Conservation (phyloP, 2,113 vertebrate species). For the Grammomys surdaster region DNA sequence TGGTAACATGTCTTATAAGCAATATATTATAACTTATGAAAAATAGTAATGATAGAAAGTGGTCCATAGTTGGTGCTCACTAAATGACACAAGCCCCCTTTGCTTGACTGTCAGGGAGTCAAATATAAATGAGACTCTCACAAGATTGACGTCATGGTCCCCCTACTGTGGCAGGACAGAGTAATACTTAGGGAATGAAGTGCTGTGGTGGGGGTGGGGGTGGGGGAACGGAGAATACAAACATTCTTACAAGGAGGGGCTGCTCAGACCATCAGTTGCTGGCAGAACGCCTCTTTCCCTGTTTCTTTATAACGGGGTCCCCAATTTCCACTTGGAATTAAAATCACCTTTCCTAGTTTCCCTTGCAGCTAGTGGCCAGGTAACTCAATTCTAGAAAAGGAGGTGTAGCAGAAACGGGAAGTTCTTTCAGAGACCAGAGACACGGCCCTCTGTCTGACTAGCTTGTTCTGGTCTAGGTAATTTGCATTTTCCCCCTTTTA, state of each 20-base stretch:
- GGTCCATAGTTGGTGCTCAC: neutral
- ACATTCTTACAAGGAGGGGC: neutral
- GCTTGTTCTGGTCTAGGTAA: neutral
- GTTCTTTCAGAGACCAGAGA: neutral
- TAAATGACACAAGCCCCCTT: neutral
- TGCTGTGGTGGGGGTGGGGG: no score
- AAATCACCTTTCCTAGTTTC: conserved; percentile 28
- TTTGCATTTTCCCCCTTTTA: neutral
- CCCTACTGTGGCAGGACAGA: neutral
- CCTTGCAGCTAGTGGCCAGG: neutral
- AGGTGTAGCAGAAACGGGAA: neutral
- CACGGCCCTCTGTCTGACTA: neutral
- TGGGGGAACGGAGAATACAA: neutral
- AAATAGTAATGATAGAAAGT: neutral
- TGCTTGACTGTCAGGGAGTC: neutral
- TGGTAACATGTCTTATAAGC: neutral
- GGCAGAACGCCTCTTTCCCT: neutral
- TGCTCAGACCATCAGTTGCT: neutral
- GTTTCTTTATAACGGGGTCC: neutral
- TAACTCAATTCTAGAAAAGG: neutral
- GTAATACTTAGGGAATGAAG: neutral
- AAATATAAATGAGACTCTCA: neutral
- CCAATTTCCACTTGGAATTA: neutral
- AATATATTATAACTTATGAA: neutral
- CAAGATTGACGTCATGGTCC: neutral